Evolutionary conservation across 2,113 vertebrate genomes (phyloP).

Genomic region (Macroglossus sobrinus): DNA sequence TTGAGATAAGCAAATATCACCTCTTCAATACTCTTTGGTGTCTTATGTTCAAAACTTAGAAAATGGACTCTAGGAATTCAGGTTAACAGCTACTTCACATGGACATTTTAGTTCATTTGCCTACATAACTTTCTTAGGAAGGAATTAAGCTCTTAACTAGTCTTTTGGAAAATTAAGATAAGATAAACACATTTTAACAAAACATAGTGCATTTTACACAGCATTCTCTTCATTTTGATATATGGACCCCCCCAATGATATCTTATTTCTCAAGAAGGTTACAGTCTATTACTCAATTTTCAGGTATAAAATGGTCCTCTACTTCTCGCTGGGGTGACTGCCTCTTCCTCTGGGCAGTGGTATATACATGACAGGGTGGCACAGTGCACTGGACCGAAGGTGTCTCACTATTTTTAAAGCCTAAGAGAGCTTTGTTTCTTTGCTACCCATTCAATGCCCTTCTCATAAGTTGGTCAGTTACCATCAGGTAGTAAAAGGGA

Average conservation of each 20-base stretch:
- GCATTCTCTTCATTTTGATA: background rate
- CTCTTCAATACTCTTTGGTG: background rate
- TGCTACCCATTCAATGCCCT: background rate
- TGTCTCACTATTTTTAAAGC: background rate
- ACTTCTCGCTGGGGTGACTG: background rate
- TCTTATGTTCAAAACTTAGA: background rate
- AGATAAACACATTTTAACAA: background rate
- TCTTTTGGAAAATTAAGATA: background rate
- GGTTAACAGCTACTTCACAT: background rate
- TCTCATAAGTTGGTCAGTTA: background rate
- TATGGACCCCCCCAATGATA: background rate
- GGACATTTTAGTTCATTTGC: background rate
- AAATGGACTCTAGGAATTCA: background rate
- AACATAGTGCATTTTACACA: background rate
- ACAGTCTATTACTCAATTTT: background rate
- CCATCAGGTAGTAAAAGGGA: background rate
- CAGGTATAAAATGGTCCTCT: background rate
- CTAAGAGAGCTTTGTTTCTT: background rate
- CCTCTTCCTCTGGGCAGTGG: background rate
- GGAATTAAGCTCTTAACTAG: background rate
- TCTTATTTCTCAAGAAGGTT: background rate
- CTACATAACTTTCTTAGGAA: background rate
- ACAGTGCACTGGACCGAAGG: background rate
- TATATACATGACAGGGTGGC: fast-evolving
- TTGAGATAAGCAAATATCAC: background rate